Conservation (phyloP, 2,888 invertebrate species). For the Drosophila niveifrons region DNA sequence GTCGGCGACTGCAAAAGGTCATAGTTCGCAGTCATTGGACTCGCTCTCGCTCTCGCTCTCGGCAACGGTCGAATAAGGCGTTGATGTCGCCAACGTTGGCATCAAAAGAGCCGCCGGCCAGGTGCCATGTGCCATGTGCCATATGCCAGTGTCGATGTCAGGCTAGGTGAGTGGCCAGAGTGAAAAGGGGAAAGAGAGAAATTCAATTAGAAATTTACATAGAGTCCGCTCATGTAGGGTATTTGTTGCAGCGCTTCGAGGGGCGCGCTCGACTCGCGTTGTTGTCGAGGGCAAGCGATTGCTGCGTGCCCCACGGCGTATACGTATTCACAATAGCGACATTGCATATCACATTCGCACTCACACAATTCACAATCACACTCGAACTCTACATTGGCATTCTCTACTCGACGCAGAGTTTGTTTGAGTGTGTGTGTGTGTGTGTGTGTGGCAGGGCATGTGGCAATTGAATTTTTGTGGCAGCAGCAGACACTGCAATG, state of each 20-base stretch:
- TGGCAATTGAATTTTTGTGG: slow-evolving; percentile 62
- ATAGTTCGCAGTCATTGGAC: slow-evolving; percentile 3
- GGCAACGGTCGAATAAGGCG: not conserved
- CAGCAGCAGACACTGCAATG: slow-evolving; percentile 21
- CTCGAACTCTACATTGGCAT: not conserved
- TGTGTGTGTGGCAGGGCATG: slow-evolving; percentile 44
- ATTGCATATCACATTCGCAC: slow-evolving; percentile 16
- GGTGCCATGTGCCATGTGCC: not conserved
- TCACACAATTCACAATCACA: slow-evolving; percentile 5
- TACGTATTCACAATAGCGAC: slow-evolving; percentile 18
- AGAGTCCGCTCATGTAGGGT: slow-evolving; percentile 27
- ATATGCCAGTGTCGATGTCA: not conserved
- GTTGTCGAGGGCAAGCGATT: not conserved
- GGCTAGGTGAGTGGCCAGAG: not conserved
- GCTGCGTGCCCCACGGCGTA: slow-evolving; percentile 32
- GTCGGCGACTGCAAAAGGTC: not conserved
- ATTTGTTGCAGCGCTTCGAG: slow-evolving; percentile 19
- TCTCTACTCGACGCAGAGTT: not conserved
- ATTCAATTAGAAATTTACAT: slow-evolving; percentile 57
- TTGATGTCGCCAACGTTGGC: not conserved
- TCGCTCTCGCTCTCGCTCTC: too few species aligned
- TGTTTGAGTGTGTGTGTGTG: not conserved
- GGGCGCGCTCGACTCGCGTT: slow-evolving; percentile 5
- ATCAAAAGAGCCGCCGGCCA: not conserved
- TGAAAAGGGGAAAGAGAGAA: not conserved